Evolutionary conservation across 2,888 invertebrate species (phyloP).

Genomic region (Nycteola revayana): DNA sequence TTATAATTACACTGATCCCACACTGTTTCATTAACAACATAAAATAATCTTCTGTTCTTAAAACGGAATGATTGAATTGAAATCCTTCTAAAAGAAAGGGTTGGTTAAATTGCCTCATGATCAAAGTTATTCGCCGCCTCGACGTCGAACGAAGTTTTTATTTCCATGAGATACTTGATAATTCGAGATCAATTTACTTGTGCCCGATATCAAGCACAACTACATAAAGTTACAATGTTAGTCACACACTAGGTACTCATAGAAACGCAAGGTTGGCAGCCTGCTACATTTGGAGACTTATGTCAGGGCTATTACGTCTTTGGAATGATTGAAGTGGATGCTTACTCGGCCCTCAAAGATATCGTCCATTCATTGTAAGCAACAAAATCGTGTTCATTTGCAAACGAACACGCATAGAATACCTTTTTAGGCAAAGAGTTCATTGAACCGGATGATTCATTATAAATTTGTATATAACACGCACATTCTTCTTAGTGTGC

Average conservation of each 20-base stretch:
- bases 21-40: no score
- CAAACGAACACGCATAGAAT: slow-evolving; percentile 44
- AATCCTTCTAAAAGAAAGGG: slow-evolving; percentile 15
- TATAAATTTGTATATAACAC: slow-evolving; percentile 39
- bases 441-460: slow-evolving; percentile 60
- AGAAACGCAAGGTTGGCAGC: slow-evolving; percentile 72
- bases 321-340: slow-evolving; percentile 42
- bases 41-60: no score
- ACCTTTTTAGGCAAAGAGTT: slow-evolving; percentile 52
- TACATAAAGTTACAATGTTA: slow-evolving; percentile 40
- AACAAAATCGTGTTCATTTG: slow-evolving; percentile 44
- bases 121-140: slow-evolving; percentile 24
- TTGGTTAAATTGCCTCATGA: slow-evolving; percentile 21
- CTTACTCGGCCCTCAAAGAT: slow-evolving; percentile 44
- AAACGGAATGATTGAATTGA: slow-evolving; percentile 25
- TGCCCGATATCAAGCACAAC: slow-evolving; percentile 34
- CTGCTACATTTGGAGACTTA: slow-evolving; percentile 76
- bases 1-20: no score
- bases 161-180: no score
- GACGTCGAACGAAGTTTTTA: no score
- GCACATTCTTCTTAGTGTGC: slow-evolving; percentile 29
- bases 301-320: slow-evolving; percentile 71
- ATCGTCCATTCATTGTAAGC: slow-evolving; percentile 52
- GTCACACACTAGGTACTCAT: slow-evolving; percentile 64
- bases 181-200: slow-evolving; percentile 40